Evolutionary conservation across 2,888 invertebrate species (phyloP), one percentile per base, ranked within the genome.

Genomic region (Noctua fimbriata): DNA sequence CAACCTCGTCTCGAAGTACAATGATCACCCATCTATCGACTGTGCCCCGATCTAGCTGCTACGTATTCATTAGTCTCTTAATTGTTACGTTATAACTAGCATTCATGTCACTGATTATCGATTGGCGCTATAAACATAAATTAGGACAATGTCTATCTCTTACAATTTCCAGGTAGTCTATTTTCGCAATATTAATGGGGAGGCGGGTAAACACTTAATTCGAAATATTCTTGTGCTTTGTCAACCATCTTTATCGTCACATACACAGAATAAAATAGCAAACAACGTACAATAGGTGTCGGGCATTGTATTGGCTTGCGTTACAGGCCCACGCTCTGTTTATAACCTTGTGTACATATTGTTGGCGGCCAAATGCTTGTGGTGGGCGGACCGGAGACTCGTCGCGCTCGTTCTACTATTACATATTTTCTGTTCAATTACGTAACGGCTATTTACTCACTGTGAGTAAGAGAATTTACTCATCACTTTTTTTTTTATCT

Each of bases 281-380:
- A 84, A 84, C 84, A 73, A 69, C 77, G 74, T 83, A 84, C 78
- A 89, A 88, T 85, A 84, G 86, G 87, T 90, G 87, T 87, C 85
- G 83, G 86, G 86, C 85, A 89, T 90, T 86, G 89, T 92, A 92
- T 93, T 94, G 92, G 93, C 93, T 91, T 91, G 90, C 89, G 90
- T 89, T 90, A 87, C 91, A 90, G 90, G 90, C 95, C 95, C 94
- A 95, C 95, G 94, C 94, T 90, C 89, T 86, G 89, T 86, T 91
- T 88, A 91, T 94, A 94, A 95, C 95, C 96, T 96, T 96, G 95
- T 94, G 94, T 92, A 86, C 85, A 87, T 88, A 89, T 88, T 92
- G 91, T 92, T 95, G 94, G 93, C 94, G 94, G 94, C 94, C 93
- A 93, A 93, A 92, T 89, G 90, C 84, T 90, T 87, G 90, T 86